Base-by-base conservation (phyloP, 2,888 invertebrate species). In the Agriotes lineatus region DNA sequence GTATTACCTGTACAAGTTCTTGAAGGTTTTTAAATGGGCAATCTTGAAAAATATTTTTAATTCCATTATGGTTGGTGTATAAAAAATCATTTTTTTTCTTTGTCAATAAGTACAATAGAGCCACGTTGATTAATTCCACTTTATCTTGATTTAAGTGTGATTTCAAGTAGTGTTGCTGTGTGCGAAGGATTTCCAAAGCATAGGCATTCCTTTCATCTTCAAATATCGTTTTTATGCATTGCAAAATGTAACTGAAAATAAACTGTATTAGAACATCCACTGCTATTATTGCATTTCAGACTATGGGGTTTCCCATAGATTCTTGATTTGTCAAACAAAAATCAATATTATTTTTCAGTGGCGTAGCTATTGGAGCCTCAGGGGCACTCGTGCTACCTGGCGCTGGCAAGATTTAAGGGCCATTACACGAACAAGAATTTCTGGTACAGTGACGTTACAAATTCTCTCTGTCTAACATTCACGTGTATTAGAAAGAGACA, bases 1-100 rank as follows among this genome's bases (percentile, higher is more conserved):
- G 37, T n/a, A 7, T 2, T 67, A 74, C 74, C 65, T 69, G 18
- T 4, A 48, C 54, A 54, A 72, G 50, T 30, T 66, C 44, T 44
- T 74, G 70, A 30, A 73, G 39, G 48, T 57, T 35, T 10, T 35
- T 69, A 67, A 72, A 70, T 3, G 76, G 68, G 59, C 75, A 76
- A 10, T 62, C 66, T 2, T 73, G 73, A 63, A 76, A 77, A 25
- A 74, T 18, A 30, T 54, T 64, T 65, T 73, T 74, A 37, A 76
- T 70, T 45, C 72, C 63, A 6, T 67, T 57, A 72, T 76, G 74
- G 19, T 75, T 70, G 9, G 60, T 65, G 25, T 74, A 71, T 7
- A 70, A 67, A 37, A 75, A 75, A 54, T 72, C 75, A 9, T 74
- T 74, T 56, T 69, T 73, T 22, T 73, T 73, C 20, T 64, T 72